Conservation (phyloP, 1,140 invertebrate species). For the Conus betulinus region DNA sequence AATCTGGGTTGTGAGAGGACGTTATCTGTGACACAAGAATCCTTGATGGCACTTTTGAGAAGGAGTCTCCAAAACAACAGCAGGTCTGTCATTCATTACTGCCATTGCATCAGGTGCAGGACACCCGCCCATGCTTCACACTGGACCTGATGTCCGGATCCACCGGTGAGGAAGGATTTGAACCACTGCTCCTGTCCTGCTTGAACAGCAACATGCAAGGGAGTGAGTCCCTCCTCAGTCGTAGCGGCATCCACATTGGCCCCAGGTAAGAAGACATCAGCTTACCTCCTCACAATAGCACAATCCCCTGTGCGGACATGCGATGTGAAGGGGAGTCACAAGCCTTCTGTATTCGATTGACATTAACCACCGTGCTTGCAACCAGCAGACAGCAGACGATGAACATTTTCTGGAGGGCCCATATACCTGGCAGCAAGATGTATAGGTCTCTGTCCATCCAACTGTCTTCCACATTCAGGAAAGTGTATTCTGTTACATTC, state of each 20-base stretch:
- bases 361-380: neutral
- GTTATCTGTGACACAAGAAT: neutral
- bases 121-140: neutral
- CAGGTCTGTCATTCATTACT: neutral
- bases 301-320: neutral
- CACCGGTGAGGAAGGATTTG: neutral
- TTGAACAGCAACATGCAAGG: slow-evolving; percentile 6
- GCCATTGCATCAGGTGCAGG: slow-evolving; percentile 14
- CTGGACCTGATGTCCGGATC: slow-evolving; percentile 3
- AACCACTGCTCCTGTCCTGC: neutral
- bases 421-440: slow-evolving; percentile 21
- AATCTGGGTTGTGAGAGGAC: too few species aligned
- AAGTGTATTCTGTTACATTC: too few species aligned
- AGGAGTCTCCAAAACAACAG: neutral
- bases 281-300: neutral
- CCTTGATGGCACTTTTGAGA: neutral
- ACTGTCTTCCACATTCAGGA: neutral
- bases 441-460: neutral
- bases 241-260: neutral
- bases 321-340: slow-evolving; percentile 21
- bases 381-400: neutral
- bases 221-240: neutral
- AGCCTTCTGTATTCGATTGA: neutral
- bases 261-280: slow-evolving; percentile 4
- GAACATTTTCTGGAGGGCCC: neutral